Evolutionary conservation across 2,113 vertebrate genomes (phyloP).

Genomic region (Entomyzon cyanotis): DNA sequence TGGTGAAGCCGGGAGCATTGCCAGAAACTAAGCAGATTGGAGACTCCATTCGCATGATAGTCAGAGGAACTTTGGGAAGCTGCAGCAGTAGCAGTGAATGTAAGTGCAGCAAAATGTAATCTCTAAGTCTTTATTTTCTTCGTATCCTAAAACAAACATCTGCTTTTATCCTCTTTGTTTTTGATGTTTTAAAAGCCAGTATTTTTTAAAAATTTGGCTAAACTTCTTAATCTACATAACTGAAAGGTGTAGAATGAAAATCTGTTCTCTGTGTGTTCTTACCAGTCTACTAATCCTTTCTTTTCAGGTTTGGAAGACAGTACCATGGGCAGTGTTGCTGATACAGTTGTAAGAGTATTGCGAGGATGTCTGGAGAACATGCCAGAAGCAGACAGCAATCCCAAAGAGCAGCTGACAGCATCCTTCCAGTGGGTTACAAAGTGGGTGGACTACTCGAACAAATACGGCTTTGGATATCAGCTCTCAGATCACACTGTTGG

Average conservation of each 20-base stretch:
- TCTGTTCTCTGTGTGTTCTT: rapidly evolving
- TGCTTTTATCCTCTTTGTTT: neutral
- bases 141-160: neutral
- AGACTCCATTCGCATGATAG: constrained; percentile 94
- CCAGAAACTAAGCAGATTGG: constrained; percentile 84
- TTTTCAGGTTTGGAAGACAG: constrained; percentile 90
- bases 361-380: constrained; percentile 92
- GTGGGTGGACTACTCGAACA: constrained; percentile 99
- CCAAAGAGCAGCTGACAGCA: constrained; percentile 81
- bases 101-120: constrained; percentile 69
- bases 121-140: neutral
- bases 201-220: neutral
- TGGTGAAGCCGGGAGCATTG: constrained; percentile 75
- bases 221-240: neutral
- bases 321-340: constrained; percentile 90
- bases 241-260: neutral
- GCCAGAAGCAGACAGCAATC: constrained; percentile 88
- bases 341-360: constrained; percentile 89
- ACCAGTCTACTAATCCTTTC: neutral
- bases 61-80: constrained; percentile 95
- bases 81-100: constrained; percentile 98
- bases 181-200: neutral
- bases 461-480: constrained; percentile 98
- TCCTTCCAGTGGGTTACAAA: constrained; percentile 98
- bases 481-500: constrained; percentile 96